phyloP scores from a whole-genome alignment of 2,797 vertebrate genomes.

The Scarus forsteni region DNA sequence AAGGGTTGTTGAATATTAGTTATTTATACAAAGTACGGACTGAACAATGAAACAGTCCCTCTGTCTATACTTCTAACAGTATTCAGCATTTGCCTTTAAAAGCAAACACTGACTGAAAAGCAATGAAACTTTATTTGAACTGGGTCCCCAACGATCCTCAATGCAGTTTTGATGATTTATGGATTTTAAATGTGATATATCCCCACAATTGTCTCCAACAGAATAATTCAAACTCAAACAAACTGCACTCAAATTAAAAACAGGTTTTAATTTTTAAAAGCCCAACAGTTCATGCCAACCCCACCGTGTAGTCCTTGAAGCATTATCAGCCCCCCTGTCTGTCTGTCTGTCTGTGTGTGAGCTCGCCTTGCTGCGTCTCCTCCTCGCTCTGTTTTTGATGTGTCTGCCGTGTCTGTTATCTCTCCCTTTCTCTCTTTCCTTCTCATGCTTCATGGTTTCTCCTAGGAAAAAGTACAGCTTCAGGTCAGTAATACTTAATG shows the following conservation, averaged over 20 bases:
- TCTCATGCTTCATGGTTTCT: constrained; percentile 88
- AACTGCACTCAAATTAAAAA: not conserved
- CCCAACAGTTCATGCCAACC: constrained; percentile 4
- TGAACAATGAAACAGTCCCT: not conserved
- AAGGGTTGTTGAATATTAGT: constrained; percentile 18
- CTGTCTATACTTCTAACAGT: constrained; percentile 1
- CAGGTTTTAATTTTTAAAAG: not conserved
- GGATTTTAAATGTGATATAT: not conserved
- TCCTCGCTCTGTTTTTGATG: constrained; percentile 80
- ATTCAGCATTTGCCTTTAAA: not conserved
- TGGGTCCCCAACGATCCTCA: constrained; percentile 1
- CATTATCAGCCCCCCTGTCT: constrained; percentile 30
- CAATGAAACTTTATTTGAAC: not conserved
- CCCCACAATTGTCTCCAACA: not conserved
- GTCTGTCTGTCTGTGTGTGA: constrained; percentile 59
- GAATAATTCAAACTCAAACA: not conserved
- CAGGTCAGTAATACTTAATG: constrained; percentile 91
- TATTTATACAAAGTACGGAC: not conserved
- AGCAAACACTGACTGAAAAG: constrained; percentile 7
- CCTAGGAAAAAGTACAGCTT: constrained; percentile 97
- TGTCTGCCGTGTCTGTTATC: constrained; percentile 82
- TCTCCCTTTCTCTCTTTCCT: constrained; percentile 73
- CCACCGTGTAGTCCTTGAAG: constrained; percentile 58
- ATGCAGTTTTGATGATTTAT: constrained; percentile 15
- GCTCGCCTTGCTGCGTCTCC: constrained; percentile 65